These are phyloP conservation scores for Macrosiphum euphorbiae DNA, from an alignment of 2,888 invertebrate genomes.

Conservation along the genomic window DNA sequence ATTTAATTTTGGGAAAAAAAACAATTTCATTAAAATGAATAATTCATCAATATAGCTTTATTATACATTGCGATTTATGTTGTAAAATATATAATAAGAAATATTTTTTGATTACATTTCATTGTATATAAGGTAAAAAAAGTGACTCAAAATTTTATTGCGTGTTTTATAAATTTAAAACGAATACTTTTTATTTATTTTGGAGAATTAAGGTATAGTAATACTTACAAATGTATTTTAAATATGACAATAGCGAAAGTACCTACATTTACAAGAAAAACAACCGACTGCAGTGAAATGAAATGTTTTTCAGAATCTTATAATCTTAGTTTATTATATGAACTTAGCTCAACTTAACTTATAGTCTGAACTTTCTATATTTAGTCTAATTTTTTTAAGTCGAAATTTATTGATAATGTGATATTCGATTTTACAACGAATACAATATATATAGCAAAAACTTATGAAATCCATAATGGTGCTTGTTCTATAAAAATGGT, in stretches of 20 bases:
- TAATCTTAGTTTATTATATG: not conserved
- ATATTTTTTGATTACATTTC: not conserved
- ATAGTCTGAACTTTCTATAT: not conserved
- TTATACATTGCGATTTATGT: not conserved
- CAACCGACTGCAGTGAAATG: not conserved
- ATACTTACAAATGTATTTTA: not conserved
- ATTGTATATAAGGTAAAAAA: not conserved
- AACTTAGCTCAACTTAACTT: not conserved
- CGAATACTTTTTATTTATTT: not conserved
- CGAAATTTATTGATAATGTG: not conserved
- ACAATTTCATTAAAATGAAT: not conserved
- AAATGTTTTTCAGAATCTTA: not conserved
- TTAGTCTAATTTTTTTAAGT: not conserved
- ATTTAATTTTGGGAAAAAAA: not conserved
- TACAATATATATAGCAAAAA: not conserved
- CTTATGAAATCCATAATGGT: not conserved
- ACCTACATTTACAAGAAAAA: not conserved
- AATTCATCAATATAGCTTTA: not conserved
- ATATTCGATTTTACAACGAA: slow-evolving; percentile 19
- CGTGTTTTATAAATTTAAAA: not conserved
- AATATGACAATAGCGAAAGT: not conserved
- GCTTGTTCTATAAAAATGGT: slow-evolving; percentile 1
- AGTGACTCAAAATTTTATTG: not conserved
- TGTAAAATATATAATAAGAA: not conserved
- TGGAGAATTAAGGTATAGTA: not conserved